A percentile compares a stretch with the other conserved stretches of the same genome.
These are phyloP conservation scores for Temnopleurus reevesii DNA, from an alignment of 53 echinoderm and acorn worm species.

Conservation along the genomic window DNA sequence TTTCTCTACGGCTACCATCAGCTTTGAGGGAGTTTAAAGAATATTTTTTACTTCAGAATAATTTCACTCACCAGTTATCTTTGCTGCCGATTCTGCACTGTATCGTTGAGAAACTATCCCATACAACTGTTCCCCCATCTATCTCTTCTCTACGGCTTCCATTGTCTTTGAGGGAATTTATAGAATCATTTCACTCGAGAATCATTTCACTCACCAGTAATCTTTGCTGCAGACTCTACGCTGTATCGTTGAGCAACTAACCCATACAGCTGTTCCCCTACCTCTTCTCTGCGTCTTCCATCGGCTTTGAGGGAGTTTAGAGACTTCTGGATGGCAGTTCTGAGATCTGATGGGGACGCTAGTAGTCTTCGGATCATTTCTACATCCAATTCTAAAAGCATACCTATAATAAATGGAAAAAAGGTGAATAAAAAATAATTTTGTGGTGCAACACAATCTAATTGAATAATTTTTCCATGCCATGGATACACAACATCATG, in stretches of 20 bases:
- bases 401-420: slow-evolving; percentile 66
- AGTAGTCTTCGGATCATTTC: slow-evolving; percentile 61
- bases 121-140: slow-evolving; percentile 5
- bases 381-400: slow-evolving; percentile 84
- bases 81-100: slow-evolving; percentile 17
- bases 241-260: neutral
- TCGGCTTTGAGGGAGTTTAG: slow-evolving; percentile 63
- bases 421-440: too few species aligned
- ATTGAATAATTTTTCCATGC: too few species aligned
- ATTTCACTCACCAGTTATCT: slow-evolving; percentile 34
- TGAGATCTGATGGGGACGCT: slow-evolving; percentile 70
- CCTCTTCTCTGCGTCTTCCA: slow-evolving; percentile 26
- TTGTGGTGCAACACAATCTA: too few species aligned
- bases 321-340: slow-evolving; percentile 75
- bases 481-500: too few species aligned
- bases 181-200: too few species aligned
- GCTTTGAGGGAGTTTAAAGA: slow-evolving; percentile 67
- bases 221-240: slow-evolving; percentile 32
- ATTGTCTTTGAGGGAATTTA: slow-evolving; percentile 60
- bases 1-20: slow-evolving; percentile 42
- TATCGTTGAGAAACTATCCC: neutral
- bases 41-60: too few species aligned
- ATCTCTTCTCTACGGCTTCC: slow-evolving; percentile 37
- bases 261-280: slow-evolving; percentile 16
- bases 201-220: slow-evolving; percentile 23